Percentiles rank a stretch among this genome's conserved stretches.
phyloP scores from a whole-genome alignment of 2,888 invertebrate species.

The Noctua fimbriata region DNA sequence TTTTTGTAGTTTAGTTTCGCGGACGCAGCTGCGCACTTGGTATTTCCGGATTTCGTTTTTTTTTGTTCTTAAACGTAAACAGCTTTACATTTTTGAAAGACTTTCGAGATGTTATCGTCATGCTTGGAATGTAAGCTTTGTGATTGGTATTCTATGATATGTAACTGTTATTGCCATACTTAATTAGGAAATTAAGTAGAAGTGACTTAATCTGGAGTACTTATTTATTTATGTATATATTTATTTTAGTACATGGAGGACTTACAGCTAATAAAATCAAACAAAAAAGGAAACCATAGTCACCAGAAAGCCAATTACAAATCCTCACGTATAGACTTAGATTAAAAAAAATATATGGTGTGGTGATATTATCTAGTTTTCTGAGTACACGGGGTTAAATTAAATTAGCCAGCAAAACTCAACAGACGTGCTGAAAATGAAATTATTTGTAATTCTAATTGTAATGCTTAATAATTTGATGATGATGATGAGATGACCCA shows the following conservation, averaged over 20 bases:
- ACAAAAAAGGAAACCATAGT: too few relatives aligned
- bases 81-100: conserved; percentile 14
- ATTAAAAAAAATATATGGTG: too few relatives aligned
- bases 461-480: too few relatives aligned
- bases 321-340: too few relatives aligned
- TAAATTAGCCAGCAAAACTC: neutral
- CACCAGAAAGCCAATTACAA: too few relatives aligned
- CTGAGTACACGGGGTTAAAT: neutral
- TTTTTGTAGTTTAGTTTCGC: conserved; percentile 36
- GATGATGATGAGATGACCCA: too few relatives aligned
- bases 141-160: neutral
- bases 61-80: conserved; percentile 27
- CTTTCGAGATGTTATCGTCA: conserved; percentile 16
- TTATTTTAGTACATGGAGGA: too few relatives aligned
- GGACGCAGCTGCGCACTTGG: conserved; percentile 56
- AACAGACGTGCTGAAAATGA: neutral
- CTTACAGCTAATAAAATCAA: too few relatives aligned
- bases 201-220: neutral
- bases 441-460: neutral
- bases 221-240: too few relatives aligned
- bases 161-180: neutral
- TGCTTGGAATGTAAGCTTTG: neutral
- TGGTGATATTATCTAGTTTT: neutral
- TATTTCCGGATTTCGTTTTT: conserved; percentile 48
- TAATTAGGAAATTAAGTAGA: neutral